phyloP scores from a whole-genome alignment of 2,888 invertebrate genomes.

The Macroteleia sp. region DNA sequence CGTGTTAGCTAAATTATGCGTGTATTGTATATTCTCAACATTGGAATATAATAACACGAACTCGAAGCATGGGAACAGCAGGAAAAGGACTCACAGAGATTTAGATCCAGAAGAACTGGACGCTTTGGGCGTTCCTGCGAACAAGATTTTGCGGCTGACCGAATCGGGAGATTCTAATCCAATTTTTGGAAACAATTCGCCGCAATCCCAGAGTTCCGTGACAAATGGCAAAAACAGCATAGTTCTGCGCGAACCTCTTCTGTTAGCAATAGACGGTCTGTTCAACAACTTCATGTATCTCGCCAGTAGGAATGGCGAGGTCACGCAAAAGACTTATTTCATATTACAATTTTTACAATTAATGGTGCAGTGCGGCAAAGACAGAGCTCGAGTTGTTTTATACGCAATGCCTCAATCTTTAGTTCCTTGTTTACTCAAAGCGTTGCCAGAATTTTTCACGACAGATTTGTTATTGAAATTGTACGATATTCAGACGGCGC shows the following conservation, averaged over 20 bases:
- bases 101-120: constrained; percentile 86
- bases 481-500: constrained; percentile 90
- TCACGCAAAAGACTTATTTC: too few species aligned
- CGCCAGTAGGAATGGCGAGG: too few species aligned
- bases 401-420: constrained; percentile 90
- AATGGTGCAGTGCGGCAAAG: constrained; percentile 91
- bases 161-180: constrained; percentile 87
- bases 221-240: constrained; percentile 77
- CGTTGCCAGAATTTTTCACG: constrained; percentile 90
- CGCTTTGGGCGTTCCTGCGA: constrained; percentile 85
- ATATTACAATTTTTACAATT: constrained; percentile 90
- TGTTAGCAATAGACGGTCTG: constrained; percentile 88
- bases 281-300: constrained; percentile 89
- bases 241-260: constrained; percentile 87
- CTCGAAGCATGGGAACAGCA: constrained; percentile 83
- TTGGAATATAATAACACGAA: constrained; percentile 86
- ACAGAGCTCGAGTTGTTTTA: constrained; percentile 88
- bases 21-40: constrained; percentile 89
- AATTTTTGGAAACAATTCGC: constrained; percentile 84
- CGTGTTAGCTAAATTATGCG: constrained; percentile 89
- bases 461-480: constrained; percentile 90
- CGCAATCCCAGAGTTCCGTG: constrained; percentile 75
- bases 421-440: constrained; percentile 92
- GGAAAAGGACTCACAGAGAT: constrained; percentile 87
- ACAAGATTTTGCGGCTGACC: constrained; percentile 87